Conservation (phyloP, 2,888 invertebrate genomes). For the Carterocephalus palaemon region DNA sequence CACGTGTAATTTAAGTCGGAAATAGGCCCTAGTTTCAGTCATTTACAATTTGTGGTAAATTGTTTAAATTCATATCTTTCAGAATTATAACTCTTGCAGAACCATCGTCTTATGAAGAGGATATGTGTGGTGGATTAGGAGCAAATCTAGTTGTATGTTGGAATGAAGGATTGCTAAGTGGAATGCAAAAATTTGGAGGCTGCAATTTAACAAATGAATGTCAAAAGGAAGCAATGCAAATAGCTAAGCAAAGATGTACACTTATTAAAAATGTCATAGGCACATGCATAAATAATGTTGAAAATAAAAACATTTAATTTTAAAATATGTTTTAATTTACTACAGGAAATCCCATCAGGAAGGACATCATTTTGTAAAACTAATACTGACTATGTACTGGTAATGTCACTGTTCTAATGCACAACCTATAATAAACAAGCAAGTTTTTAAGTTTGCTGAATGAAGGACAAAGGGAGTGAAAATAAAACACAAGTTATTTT, state of each 20-base stretch:
- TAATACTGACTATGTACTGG: too few relatives aligned
- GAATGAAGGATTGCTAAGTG: conserved; percentile 81
- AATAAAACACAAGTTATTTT: too few relatives aligned
- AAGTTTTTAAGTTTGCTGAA: too few relatives aligned
- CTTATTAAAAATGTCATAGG: conserved; percentile 67
- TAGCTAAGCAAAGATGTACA: conserved; percentile 79
- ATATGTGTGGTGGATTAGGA: conserved; percentile 81
- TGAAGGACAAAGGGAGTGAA: too few relatives aligned
- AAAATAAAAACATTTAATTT: conserved; percentile 29
- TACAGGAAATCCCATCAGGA: too few relatives aligned
- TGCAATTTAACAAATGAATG: conserved; percentile 78
- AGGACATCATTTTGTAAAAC: too few relatives aligned
- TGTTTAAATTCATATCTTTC: conserved; percentile 45
- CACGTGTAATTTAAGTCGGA: too few relatives aligned
- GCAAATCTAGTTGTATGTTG: conserved; percentile 83
- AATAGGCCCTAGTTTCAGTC: too few relatives aligned
- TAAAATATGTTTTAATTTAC: neutral
- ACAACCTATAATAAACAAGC: too few relatives aligned
- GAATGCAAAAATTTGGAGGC: conserved; percentile 87
- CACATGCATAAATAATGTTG: conserved; percentile 51
- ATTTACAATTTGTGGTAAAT: too few relatives aligned
- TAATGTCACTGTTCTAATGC: too few relatives aligned
- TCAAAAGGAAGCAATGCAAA: conserved; percentile 78
- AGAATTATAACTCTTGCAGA: conserved; percentile 85
- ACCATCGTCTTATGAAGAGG: conserved; percentile 91